These are phyloP conservation scores for Drosophila neocordata DNA, from an alignment of 1,140 invertebrate species.

Conservation along the genomic window DNA sequence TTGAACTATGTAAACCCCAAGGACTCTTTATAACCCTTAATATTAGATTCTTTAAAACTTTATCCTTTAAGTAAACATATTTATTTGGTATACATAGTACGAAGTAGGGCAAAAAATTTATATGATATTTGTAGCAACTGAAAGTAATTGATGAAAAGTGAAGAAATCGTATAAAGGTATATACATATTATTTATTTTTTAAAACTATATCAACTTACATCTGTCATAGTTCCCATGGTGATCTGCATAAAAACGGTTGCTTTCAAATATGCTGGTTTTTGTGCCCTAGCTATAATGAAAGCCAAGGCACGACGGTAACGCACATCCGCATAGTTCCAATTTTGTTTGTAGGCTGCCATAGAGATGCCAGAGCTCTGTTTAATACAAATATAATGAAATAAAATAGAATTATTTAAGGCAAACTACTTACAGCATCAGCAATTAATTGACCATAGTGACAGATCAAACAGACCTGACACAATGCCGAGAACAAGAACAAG, in stretches of 20 bases:
- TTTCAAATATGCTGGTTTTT: conserved; percentile 57
- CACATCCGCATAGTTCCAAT: conserved; percentile 63
- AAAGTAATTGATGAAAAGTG: conserved; percentile 3
- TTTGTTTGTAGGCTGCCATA: conserved; percentile 62
- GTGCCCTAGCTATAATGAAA: conserved; percentile 59
- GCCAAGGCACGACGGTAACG: conserved; percentile 60
- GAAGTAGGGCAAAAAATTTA: conserved; percentile 68
- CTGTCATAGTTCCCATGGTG: conserved; percentile 61
- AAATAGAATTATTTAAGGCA: background rate
- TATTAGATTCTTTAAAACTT: no score
- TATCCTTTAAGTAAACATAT: background rate
- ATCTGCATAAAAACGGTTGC: conserved; percentile 66
- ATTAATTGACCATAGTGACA: conserved; percentile 67
- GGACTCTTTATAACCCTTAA: no score
- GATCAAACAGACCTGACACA: conserved; percentile 64
- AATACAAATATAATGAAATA: background rate
- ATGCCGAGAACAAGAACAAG: conserved; percentile 56
- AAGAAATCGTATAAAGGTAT: background rate
- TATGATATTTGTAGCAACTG: conserved; percentile 70
- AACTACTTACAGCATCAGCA: conserved; percentile 53
- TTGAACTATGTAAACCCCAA: no score
- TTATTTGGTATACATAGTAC: conserved; percentile 68
- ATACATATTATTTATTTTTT: background rate
- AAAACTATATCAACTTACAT: conserved; percentile 39
- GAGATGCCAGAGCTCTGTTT: conserved; percentile 58